Conservation (phyloP, 2,797 vertebrate genomes). For the Pipistrellus pygmaeus region DNA sequence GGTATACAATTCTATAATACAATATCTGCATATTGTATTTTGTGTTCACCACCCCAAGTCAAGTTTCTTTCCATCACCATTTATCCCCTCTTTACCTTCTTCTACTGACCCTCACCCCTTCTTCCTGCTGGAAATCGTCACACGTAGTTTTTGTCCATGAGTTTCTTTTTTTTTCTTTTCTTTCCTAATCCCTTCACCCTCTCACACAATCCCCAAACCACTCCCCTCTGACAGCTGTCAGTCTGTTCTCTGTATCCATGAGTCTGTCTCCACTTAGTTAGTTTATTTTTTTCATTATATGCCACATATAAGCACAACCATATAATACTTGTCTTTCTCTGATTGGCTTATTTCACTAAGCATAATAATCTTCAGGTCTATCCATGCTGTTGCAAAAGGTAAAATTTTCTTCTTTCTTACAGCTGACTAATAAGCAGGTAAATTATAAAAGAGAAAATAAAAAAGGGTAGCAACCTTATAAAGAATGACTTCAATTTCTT, state of each 20-base stretch:
- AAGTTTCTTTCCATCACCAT: neutral
- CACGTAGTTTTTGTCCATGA: neutral
- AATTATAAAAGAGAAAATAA: neutral
- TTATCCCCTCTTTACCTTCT: neutral
- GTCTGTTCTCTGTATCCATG: neutral
- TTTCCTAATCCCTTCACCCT: neutral
- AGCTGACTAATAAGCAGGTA: neutral
- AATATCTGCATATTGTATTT: neutral
- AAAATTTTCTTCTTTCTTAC: neutral
- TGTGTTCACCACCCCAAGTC: neutral
- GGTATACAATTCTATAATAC: neutral
- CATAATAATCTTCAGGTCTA: neutral
- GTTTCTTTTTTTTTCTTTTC: neutral
- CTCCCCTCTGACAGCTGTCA: neutral
- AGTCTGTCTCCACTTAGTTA: neutral
- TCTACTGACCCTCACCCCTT: neutral
- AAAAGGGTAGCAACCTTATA: neutral
- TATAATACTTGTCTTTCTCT: neutral
- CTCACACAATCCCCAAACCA: neutral
- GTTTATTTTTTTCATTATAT: neutral
- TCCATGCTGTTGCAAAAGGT: neutral
- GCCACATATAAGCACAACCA: neutral
- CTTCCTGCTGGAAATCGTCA: neutral
- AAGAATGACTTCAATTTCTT: neutral
- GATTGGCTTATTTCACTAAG: neutral